Base-by-base conservation (phyloP, 2,113 vertebrate genomes). In the Atractosteus spatula region DNA sequence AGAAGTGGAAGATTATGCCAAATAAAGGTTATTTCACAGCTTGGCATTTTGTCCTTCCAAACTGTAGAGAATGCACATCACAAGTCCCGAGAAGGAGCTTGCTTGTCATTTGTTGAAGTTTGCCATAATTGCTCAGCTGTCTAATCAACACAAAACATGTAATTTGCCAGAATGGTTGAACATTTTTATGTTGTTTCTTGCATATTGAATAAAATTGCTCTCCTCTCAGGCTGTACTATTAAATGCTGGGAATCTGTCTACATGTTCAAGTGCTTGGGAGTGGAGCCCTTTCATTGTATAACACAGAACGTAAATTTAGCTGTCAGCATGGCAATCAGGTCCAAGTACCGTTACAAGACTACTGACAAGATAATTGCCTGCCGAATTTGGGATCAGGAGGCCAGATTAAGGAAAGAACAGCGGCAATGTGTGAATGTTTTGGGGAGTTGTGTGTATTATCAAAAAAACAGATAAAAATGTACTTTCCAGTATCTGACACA, bases 321-420 rank as follows among this genome's bases (percentile, higher is more conserved):
- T 43, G 73, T 69, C 76, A 74, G 65, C 42, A 10, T 73, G 72
- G 43, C 7, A n/a, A 63, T 55, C 42, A 63, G 41, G n/a, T 75
- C 14, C 29, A 59, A 10, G 51, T 56, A 47, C 65, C 43, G 43
- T 63, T 65, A 71, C 57, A 68, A 41, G 74, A 71, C 68, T 59
- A 55, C 55, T 69, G 66, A 3, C 64, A 44, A 71, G 56, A 62
- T 59, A 66, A 74, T 70, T 77, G 62, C 77, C 41, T 62, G 47
- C 29, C 44, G 63, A 68, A 66, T 29, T 10, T 13, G 10, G 55
- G 8, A 47, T 66, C 67, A 43, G 41, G 11, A 73, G 57, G 54
- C 70, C 55, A 68, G 71, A 62, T 66, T 67, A 16, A 71, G 70
- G 55, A 41, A n/a, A 68, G 73, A 44, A 70, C 55, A 55, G 55